A percentile compares a stretch with the other conserved stretches of the same genome.
Evolutionary conservation across 2,888 invertebrate species (phyloP).

Genomic region (Leptodirus hochenwartii): DNA sequence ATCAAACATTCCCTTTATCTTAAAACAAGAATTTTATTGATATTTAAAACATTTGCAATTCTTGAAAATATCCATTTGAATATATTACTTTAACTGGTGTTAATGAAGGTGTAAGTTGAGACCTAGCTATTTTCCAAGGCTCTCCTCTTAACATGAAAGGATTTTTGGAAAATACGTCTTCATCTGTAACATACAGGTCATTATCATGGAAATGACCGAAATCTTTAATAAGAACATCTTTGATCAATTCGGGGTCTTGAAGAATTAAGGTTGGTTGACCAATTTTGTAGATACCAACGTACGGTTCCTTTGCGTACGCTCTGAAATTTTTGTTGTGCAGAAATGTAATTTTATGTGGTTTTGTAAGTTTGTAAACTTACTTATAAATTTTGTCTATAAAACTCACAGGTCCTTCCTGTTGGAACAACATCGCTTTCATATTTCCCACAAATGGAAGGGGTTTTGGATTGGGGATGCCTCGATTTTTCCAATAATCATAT

Average conservation of each 20-base stretch:
- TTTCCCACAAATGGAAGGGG: too few species aligned
- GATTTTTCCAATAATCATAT: too few species aligned
- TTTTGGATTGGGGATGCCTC: too few species aligned
- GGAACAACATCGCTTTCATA: too few species aligned
- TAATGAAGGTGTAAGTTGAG: conserved; percentile 30
- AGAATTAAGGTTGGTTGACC: conserved; percentile 19
- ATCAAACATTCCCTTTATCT: conserved; percentile 27
- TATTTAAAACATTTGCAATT: background rate
- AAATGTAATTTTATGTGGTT: too few species aligned
- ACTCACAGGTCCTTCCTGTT: too few species aligned
- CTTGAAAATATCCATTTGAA: background rate
- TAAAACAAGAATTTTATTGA: conserved; percentile 5
- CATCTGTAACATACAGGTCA: conserved; percentile 21
- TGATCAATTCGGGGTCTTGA: conserved; percentile 21
- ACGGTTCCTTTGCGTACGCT: conserved; percentile 13
- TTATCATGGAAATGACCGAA: conserved; percentile 24
- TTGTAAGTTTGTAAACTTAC: too few species aligned
- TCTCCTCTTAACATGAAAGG: conserved; percentile 29
- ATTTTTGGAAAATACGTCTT: conserved; percentile 28
- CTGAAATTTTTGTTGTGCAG: too few species aligned
- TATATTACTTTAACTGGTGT: conserved; percentile 27
- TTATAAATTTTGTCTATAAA: too few species aligned
- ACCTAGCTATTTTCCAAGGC: conserved; percentile 30
- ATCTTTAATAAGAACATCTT: conserved; percentile 20
- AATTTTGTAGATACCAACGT: conserved; percentile 22